phyloP scores from a whole-genome alignment of 2,113 vertebrate genomes.

The Butastur rufipennis region DNA sequence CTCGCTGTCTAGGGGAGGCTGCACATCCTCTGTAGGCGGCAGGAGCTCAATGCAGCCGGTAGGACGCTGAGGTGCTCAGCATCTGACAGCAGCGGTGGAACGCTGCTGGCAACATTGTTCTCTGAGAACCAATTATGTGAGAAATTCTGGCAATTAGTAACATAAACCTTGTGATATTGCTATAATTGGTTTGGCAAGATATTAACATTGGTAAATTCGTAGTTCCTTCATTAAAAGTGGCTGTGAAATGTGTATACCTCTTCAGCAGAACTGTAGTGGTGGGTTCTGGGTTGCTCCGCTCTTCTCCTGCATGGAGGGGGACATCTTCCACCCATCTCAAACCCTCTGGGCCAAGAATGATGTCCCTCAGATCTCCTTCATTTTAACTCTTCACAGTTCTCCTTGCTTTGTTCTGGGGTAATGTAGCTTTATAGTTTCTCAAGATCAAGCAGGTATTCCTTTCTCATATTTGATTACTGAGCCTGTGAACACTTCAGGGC shows the following conservation, averaged over 20 bases:
- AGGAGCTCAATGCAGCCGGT: background rate
- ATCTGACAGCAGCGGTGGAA: background rate
- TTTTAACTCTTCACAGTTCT: background rate
- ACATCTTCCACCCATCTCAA: background rate
- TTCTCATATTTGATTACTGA: slow-evolving; percentile 9
- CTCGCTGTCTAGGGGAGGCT: background rate
- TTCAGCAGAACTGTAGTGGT: background rate
- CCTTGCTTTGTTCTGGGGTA: background rate
- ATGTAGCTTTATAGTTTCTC: background rate
- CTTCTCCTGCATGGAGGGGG: background rate
- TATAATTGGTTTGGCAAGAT: background rate
- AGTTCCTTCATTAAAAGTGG: background rate
- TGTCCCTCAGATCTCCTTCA: background rate
- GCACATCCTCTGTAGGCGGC: background rate
- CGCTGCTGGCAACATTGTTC: background rate
- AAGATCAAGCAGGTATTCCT: background rate
- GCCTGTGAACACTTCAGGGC: slow-evolving; percentile 1
- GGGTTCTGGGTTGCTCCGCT: background rate
- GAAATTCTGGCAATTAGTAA: background rate
- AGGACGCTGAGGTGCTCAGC: background rate
- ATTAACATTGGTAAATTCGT: background rate
- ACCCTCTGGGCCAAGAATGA: background rate
- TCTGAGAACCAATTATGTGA: background rate
- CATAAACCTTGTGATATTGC: background rate
- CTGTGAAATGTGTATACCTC: background rate